A percentile compares a stretch with the other conserved stretches of the same genome.
phyloP scores from a whole-genome alignment of 2,113 vertebrate species.

The Equus przewalskii region DNA sequence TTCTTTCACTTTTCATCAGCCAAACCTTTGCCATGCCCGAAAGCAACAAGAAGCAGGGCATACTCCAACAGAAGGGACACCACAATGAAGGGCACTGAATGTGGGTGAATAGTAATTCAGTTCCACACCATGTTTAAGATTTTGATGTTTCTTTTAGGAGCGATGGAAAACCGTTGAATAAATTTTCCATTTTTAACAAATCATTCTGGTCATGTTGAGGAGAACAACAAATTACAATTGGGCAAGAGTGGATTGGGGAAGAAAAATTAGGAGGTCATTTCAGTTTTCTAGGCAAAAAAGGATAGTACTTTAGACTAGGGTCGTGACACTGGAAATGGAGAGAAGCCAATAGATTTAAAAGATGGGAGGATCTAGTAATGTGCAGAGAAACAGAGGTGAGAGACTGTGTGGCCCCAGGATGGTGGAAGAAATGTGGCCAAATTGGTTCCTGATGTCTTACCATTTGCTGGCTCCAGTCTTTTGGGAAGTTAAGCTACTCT shows the following conservation, averaged over 20 bases:
- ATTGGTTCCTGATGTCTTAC: not conserved
- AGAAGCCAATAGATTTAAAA: not conserved
- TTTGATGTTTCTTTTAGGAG: not conserved
- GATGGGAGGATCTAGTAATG: not conserved
- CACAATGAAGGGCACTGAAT: not conserved
- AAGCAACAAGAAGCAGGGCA: not conserved
- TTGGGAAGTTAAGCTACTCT: not conserved
- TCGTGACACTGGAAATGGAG: not conserved
- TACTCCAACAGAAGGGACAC: not conserved
- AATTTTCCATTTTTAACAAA: not conserved
- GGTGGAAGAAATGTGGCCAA: not conserved
- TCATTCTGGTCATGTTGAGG: not conserved
- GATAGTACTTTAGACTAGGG: not conserved
- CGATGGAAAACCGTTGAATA: not conserved
- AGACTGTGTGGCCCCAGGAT: not conserved
- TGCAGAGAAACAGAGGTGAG: not conserved
- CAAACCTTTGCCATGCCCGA: not conserved
- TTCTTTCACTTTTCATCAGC: not conserved
- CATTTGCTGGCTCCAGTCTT: not conserved
- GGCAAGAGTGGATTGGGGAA: not conserved
- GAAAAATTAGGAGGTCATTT: not conserved
- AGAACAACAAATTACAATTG: not conserved
- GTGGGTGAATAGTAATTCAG: not conserved
- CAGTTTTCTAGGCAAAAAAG: not conserved
- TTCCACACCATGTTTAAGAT: not conserved